Evolutionary conservation across 1,140 invertebrate species (phyloP), one percentile per base, ranked within the genome.

Genomic region (Megalonaias nervosa): DNA sequence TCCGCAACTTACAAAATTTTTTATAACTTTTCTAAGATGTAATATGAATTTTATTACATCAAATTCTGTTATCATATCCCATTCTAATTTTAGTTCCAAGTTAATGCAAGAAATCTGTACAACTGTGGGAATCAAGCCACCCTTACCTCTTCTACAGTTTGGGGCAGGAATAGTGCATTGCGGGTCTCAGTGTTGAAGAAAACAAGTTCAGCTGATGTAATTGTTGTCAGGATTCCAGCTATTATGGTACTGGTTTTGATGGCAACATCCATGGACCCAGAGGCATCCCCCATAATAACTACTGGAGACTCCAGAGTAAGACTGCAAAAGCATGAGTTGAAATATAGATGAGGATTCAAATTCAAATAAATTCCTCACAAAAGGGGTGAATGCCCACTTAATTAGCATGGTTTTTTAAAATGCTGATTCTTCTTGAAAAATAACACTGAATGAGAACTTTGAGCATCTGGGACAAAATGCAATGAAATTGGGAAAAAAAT

Each of bases 191-290:
- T 72, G 77, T 89, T 85, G 77, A 91, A 91, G 81, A 91, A 90
- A 48, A 89, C 85, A 2, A 91, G 78, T 71, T 87, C 81, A 14
- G 89, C 89, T 14, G 84, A 85, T 31, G 82, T 85, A n/a, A 90
- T 86, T 19, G 85, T 84, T 0, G 88, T 87, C 21, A 91, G 73
- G 4, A 91, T 82, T 31, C 88, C 86, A 5, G 88, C 85, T 61
- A 91, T 90, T 71, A 91, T 90, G 0, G 89, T 87, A 23, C 86
- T 85, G 61, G 89, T 91, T 23, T 82, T 77, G 15, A 91, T 89
- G 57, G 90, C 89, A 26, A 90, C 84, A 38, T 87, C 75, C 90
- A 91, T 91, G 11, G 89, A 90, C 1, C 80, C 82, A 16, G 88
- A 89, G 12, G 83, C 83, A 82, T 91, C 90, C 13, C 89, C 90